phyloP scores from a whole-genome alignment of 2,797 vertebrate genomes.

The Cephalopachus bancanus region DNA sequence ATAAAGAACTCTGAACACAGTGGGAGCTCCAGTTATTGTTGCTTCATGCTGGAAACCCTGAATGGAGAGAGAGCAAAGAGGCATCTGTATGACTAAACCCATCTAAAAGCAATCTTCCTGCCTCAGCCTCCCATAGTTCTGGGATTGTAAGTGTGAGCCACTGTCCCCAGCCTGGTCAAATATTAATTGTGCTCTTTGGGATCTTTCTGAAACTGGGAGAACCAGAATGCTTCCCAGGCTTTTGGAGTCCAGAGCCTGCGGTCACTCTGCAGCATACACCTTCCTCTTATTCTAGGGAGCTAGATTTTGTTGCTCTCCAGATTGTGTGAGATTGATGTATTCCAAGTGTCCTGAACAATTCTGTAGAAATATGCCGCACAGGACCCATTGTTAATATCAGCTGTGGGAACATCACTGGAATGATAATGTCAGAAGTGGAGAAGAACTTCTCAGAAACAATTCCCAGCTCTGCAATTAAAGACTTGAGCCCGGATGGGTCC shows the following conservation, averaged over 20 bases:
- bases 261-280: neutral
- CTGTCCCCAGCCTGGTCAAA: neutral
- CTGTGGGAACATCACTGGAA: neutral
- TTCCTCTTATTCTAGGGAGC: constrained; percentile 31
- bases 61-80: neutral
- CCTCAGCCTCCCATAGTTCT: no score
- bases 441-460: neutral
- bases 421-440: neutral
- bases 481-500: neutral
- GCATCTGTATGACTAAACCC: neutral
- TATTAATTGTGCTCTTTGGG: constrained; percentile 29
- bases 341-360: constrained; percentile 7
- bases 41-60: neutral
- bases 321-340: neutral
- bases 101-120: constrained; percentile 2
- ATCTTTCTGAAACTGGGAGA: constrained; percentile 1
- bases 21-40: constrained; percentile 5
- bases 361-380: neutral
- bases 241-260: neutral
- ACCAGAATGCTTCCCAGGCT: constrained; percentile 35
- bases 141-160: no score
- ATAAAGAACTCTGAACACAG: no score
- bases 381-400: neutral
- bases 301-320: constrained; percentile 25
- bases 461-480: constrained; percentile 45